Evolutionary conservation across 2,797 vertebrate species (phyloP).

Genomic region (Chromis chromis): DNA sequence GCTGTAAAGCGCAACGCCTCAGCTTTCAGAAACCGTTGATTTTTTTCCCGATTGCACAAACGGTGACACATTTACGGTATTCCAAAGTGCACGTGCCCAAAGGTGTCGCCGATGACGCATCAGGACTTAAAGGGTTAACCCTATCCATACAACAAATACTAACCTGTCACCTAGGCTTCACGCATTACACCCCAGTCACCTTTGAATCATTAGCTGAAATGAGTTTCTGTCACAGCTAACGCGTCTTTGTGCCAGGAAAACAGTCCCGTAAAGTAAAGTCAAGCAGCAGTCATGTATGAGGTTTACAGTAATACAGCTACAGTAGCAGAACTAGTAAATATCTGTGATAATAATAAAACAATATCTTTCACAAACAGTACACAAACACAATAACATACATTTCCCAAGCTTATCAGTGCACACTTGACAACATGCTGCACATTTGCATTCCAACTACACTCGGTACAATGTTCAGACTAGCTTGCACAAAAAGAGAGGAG

Average conservation of each 20-base stretch:
- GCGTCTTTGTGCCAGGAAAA: conserved; percentile 60
- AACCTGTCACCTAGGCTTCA: conserved; percentile 29
- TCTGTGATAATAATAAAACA: conserved; percentile 75
- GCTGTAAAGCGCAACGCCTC: no score
- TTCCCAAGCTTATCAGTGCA: conserved; percentile 94
- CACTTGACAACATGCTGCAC: conserved; percentile 93
- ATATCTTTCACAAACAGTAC: conserved; percentile 86
- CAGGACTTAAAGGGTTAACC: no score
- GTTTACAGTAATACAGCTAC: conserved; percentile 91
- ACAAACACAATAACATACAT: conserved; percentile 89
- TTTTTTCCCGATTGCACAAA: no score
- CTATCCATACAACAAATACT: conserved; percentile 29
- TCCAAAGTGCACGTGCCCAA: no score
- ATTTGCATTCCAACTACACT: conserved; percentile 90
- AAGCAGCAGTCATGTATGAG: conserved; percentile 97
- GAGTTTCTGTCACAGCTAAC: conserved; percentile 54
- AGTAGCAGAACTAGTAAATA: conserved; percentile 85
- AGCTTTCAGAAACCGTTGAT: no score
- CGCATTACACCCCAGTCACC: conserved; percentile 26
- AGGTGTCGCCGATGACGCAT: no score
- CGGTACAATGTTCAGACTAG: conserved; percentile 88
- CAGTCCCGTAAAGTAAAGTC: conserved; percentile 77
- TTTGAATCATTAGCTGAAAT: conserved; percentile 40
- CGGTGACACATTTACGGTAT: no score
- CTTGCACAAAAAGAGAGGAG: conserved; percentile 75